Evolutionary conservation across 1,140 invertebrate genomes (phyloP).

Genomic region (Lucilia cuprina): DNA sequence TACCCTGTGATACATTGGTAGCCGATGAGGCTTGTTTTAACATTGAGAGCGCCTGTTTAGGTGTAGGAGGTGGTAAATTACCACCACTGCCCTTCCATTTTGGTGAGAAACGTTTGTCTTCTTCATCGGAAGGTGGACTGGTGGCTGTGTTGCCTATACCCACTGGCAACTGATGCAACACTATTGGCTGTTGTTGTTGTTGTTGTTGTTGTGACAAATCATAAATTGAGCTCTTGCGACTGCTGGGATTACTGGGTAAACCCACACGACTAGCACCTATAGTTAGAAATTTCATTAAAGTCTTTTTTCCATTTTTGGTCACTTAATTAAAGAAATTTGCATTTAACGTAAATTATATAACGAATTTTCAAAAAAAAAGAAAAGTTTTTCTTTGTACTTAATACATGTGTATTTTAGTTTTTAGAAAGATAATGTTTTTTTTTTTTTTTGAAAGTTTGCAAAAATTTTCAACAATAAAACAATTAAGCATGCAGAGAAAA

Average conservation of each 20-base stretch:
- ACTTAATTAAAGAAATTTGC: too few species aligned
- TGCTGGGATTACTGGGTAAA: conserved; percentile 55
- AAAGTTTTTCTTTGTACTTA: too few species aligned
- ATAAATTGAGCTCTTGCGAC: conserved; percentile 55
- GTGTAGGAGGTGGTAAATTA: conserved; percentile 57
- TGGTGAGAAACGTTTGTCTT: conserved; percentile 52
- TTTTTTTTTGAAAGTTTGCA: too few species aligned
- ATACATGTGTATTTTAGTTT: too few species aligned
- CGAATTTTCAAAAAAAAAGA: too few species aligned
- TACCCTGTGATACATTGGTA: conserved; percentile 50
- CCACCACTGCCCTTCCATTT: conserved; percentile 61
- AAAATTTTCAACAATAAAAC: too few species aligned
- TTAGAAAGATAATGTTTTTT: too few species aligned
- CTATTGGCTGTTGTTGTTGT: conserved; percentile 49
- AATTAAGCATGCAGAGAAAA: too few species aligned
- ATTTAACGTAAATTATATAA: too few species aligned
- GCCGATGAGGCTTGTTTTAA: conserved; percentile 57
- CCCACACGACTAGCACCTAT: conserved; percentile 56
- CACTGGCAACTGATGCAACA: conserved; percentile 47
- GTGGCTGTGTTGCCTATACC: conserved; percentile 60
- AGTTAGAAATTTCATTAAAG: neutral
- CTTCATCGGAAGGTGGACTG: conserved; percentile 64
- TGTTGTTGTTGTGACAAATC: conserved; percentile 55
- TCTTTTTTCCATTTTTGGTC: too few species aligned
- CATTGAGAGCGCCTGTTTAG: conserved; percentile 55